Evolutionary conservation across 2,888 invertebrate species (phyloP), one percentile per base, ranked within the genome.

Genomic region (Torymus auratus): DNA sequence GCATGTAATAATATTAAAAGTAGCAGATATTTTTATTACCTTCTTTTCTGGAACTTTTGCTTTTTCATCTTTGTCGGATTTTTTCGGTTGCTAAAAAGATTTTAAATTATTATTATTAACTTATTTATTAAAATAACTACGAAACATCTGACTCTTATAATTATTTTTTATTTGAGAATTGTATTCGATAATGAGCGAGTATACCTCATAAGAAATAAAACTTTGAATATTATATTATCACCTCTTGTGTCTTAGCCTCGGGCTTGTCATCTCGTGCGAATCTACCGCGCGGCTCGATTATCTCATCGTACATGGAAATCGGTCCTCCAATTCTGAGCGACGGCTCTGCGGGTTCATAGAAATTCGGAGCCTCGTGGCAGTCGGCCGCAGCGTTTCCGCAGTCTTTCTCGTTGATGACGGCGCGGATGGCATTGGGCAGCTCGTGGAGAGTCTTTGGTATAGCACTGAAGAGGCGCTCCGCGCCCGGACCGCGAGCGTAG

Each of bases 401-500:
- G 2, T 61, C 50, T 10, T 4, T 14, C 10, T 2, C 52, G 23
- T 28, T 41, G 28, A 81, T 12, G 4, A 81, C 28, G 20, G 3
- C 14, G 50, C 67, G 81, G 2, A 81, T 15, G 17, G 15, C 15
- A 0, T 13, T 12, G 2, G 78, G 78, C 13, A 81, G 1, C 15
- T 71, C 55, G 10, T 13, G 10, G 0, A 81, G 50, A 2, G 0
- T 14, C 15, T 14, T 23, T 5, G 65, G 23, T 11, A 52, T 77
- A 12, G 83, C 83, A 2, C 84, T 81, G 0, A 58, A 61, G 52
- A 89, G 70, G 4, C 62, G 53, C 15, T 71, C 81, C 1, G 83
- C 79, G 17, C 85, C 84, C 2, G 87, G 86, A n/a, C 89, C 89
- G 68, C 83, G 75, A 0, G 86, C 87, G 62, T 85, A 83, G n/a